Evolutionary conservation across 2,888 invertebrate species (phyloP).

Genomic region (Dusona sp.): DNA sequence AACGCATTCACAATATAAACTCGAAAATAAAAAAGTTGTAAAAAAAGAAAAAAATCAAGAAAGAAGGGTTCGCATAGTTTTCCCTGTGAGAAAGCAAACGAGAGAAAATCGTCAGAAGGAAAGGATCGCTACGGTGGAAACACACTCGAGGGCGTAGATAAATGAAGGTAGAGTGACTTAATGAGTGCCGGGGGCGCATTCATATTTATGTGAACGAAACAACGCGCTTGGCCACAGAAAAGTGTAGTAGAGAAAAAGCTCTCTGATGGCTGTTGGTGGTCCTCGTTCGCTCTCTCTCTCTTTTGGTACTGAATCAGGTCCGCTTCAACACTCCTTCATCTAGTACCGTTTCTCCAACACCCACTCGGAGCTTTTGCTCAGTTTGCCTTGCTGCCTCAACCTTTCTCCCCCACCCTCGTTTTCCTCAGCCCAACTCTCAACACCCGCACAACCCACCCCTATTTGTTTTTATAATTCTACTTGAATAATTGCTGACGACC

Average conservation of each 20-base stretch:
- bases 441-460: slow-evolving; percentile 73
- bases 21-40: slow-evolving; percentile 19
- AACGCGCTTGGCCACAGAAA: slow-evolving; percentile 72
- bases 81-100: slow-evolving; percentile 17
- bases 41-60: background rate
- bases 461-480: slow-evolving; percentile 82
- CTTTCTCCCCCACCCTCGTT: slow-evolving; percentile 13
- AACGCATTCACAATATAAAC: background rate
- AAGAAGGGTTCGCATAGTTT: background rate
- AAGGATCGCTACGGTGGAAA: slow-evolving; percentile 58
- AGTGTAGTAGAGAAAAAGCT: slow-evolving; percentile 47
- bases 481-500: slow-evolving; percentile 78
- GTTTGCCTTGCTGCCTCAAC: slow-evolving; percentile 26
- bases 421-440: slow-evolving; percentile 45
- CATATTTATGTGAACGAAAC: slow-evolving; percentile 76
- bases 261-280: slow-evolving; percentile 60
- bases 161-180: slow-evolving; percentile 81
- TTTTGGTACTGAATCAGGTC: slow-evolving; percentile 67
- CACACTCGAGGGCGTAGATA: slow-evolving; percentile 75
- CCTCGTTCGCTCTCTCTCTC: slow-evolving; percentile 21
- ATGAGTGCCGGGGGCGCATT: slow-evolving; percentile 82
- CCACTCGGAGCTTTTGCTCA: slow-evolving; percentile 56
- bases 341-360: slow-evolving; percentile 57
- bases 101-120: slow-evolving; percentile 59
- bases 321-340: slow-evolving; percentile 65